Percentiles rank a stretch among this genome's conserved stretches.
Conservation (phyloP, 2,888 invertebrate species). For the Spodoptera exigua region DNA sequence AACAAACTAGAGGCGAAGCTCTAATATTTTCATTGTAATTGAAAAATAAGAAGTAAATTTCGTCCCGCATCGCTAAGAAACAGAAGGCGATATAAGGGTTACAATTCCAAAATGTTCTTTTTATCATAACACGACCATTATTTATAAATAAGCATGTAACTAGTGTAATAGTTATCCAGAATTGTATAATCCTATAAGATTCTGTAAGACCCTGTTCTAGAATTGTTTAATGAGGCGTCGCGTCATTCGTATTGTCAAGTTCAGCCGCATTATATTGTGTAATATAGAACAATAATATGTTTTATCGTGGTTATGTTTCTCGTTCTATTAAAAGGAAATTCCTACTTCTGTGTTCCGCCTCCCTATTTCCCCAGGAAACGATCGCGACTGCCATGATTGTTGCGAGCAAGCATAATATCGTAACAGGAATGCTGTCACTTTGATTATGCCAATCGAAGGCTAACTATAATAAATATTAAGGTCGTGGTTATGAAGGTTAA, state of each 20-base stretch:
- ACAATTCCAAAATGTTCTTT: constrained; percentile 9
- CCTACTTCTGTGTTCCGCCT: constrained; percentile 6
- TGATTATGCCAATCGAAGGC: constrained; percentile 12
- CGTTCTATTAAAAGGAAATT: background rate
- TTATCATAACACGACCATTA: constrained; percentile 2
- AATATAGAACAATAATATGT: no score
- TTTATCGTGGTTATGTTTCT: no score
- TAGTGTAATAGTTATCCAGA: constrained; percentile 12
- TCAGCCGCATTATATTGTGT: background rate
- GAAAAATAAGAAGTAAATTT: no score
- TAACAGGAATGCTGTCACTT: background rate
- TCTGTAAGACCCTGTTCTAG: no score
- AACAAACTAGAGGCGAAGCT: no score
- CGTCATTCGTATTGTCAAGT: background rate
- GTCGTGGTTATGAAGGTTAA: constrained; percentile 7
- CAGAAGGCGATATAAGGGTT: constrained; percentile 18
- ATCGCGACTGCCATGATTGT: constrained; percentile 1
- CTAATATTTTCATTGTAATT: no score
- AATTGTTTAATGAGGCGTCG: no score
- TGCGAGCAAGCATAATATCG: constrained; percentile 1
- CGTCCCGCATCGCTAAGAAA: no score
- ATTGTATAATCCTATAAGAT: constrained; percentile 5
- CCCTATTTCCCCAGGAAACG: constrained; percentile 10
- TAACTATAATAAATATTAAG: constrained; percentile 4
- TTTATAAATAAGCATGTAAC: constrained; percentile 2